These are phyloP conservation scores for Melanargia galathea DNA, from an alignment of 2,888 invertebrate genomes.

Conservation along the genomic window DNA sequence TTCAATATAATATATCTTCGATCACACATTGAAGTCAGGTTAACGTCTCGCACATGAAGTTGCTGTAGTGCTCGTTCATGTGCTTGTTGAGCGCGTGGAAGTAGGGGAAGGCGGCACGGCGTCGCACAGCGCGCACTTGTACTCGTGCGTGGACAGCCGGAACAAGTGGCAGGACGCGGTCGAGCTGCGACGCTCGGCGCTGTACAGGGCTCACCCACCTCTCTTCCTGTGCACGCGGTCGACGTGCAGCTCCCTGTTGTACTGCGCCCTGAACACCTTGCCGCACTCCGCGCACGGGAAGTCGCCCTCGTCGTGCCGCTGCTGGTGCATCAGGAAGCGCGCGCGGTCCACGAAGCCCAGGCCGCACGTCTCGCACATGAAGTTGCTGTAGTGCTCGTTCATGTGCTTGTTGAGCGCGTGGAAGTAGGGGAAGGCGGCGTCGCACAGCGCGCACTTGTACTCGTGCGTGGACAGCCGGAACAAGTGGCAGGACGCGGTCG, in stretches of 20 bases:
- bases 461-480: constrained; percentile 73
- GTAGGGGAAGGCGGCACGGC: constrained; percentile 72
- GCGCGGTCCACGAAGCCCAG: too few relatives aligned
- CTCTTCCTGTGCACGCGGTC: constrained; percentile 71
- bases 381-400: constrained; percentile 75
- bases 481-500: too few relatives aligned
- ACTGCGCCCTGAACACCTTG: constrained; percentile 73
- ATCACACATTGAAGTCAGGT: too few relatives aligned
- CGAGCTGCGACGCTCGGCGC: too few relatives aligned
- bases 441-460: constrained; percentile 72
- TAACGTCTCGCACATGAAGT: constrained; percentile 72
- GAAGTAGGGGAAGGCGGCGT: constrained; percentile 70
- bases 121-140: constrained; percentile 72
- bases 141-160: constrained; percentile 68
- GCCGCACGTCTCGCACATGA: constrained; percentile 71
- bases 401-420: constrained; percentile 71
- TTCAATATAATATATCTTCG: too few relatives aligned
- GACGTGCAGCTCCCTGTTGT: constrained; percentile 75
- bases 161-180: too few relatives aligned
- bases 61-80: constrained; percentile 75
- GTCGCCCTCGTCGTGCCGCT: too few relatives aligned
- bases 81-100: constrained; percentile 71
- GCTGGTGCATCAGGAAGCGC: too few relatives aligned
- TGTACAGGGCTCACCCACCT: neutral
- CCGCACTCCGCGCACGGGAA: constrained; percentile 76